Evolutionary conservation across 2,888 invertebrate species (phyloP), one percentile per base, ranked within the genome.

Genomic region (Carpatolechia fugitivella): DNA sequence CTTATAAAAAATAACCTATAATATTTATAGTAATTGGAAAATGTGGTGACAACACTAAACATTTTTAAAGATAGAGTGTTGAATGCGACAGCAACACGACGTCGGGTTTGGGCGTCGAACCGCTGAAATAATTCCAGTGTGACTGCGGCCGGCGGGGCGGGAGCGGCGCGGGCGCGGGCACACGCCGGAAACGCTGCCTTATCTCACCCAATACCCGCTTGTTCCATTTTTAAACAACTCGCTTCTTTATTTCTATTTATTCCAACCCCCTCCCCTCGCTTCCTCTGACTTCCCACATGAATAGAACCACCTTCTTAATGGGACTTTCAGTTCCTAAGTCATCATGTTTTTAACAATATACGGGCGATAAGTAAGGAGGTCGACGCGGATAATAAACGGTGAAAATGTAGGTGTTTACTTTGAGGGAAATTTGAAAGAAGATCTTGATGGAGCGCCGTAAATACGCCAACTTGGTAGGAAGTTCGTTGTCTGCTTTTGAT

Each of bases 151-250:
- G n/a, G n/a, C n/a, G n/a, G n/a, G 70, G 74, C 81, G 41, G 79
- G 82, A 74, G 78, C 8, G 41, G 41, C 10, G 20, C 40, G 44
- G 44, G 74, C 82, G 6, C 79, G 81, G 74, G 78, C 6, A 6
- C 24, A 74, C 80, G 79, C 69, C 88, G 90, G 90, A 90, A 90
- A 85, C 86, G 80, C 87, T 80, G 85, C 85, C 88, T 90, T 90
- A 90, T 90, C 90, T 88, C 74, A 68, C 78, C 70, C 82, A 85
- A 88, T 85, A 86, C 87, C 84, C 85, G 86, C 87, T 90, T 86
- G 85, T 86, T 82, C 83, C 83, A 84, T 86, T 90, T 90, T 90
- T 90, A 90, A 90, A 90, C 88, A 90, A 90, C 81, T 88, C 88
- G 70, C 82, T 84, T 86, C 85, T 87, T 89, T 90, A 87, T 88